Percentiles rank a stretch among this genome's conserved stretches.
phyloP scores from a whole-genome alignment of 64 coral and sea anemone genomes.

The Montipora efflorescens region DNA sequence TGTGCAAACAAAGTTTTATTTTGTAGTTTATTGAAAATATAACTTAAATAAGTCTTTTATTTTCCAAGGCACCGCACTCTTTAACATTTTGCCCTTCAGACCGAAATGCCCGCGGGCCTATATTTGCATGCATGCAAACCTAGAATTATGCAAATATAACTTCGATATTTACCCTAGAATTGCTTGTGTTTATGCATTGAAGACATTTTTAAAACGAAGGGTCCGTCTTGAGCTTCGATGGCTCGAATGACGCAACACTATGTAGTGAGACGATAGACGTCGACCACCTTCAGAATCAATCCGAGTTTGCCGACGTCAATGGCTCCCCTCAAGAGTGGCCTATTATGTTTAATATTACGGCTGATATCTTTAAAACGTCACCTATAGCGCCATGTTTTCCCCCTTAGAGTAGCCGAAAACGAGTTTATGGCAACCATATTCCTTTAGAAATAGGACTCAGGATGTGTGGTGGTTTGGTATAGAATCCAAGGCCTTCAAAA shows the following conservation, averaged over 20 bases:
- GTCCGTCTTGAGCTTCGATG: neutral
- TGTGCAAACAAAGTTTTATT: no score
- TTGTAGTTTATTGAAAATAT: no score
- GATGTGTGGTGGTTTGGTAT: neutral
- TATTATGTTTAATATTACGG: constrained; percentile 11
- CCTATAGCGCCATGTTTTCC: neutral
- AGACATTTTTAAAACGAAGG: neutral
- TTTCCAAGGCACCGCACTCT: no score
- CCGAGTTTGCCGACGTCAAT: neutral
- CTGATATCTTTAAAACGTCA: neutral
- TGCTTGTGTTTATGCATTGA: neutral
- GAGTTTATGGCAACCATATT: neutral
- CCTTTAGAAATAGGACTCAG: neutral
- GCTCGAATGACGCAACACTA: neutral
- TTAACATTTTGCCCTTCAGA: neutral
- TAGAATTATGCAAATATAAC: neutral
- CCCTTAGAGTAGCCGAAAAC: no score
- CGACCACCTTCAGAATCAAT: neutral
- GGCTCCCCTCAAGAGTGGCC: neutral
- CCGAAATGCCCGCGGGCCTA: neutral
- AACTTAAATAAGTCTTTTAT: no score
- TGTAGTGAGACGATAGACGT: neutral
- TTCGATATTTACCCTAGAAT: neutral
- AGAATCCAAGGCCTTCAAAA: neutral
- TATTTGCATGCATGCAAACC: neutral